These are phyloP conservation scores for Drosophila imparisetae DNA, from an alignment of 2,888 invertebrate species.

Conservation along the genomic window DNA sequence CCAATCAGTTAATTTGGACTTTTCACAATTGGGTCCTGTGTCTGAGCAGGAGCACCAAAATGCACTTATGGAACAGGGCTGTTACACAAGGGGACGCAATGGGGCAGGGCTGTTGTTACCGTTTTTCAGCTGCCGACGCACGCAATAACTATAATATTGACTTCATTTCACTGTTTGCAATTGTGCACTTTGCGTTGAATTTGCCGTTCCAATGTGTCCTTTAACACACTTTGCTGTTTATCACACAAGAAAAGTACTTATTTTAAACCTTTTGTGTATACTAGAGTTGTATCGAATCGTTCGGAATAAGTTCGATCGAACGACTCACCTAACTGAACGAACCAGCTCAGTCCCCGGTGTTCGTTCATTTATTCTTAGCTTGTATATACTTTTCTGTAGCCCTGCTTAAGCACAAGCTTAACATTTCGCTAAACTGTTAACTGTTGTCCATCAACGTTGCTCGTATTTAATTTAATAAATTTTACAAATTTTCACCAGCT, in stretches of 20 bases:
- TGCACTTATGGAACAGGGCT: conserved; percentile 50
- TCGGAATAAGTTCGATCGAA: conserved; percentile 46
- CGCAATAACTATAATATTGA: conserved; percentile 63
- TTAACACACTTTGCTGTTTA: conserved; percentile 51
- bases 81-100: conserved; percentile 68
- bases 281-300: conserved; percentile 58
- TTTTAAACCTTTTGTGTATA: conserved; percentile 78
- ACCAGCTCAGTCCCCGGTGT: neutral
- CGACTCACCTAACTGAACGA: conserved; percentile 25
- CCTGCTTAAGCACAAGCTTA: conserved; percentile 9
- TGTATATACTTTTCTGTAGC: conserved; percentile 1
- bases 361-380: conserved; percentile 5
- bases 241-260: conserved; percentile 69
- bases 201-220: conserved; percentile 46
- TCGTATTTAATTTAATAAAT: neutral
- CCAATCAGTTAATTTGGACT: conserved; percentile 29
- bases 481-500: neutral
- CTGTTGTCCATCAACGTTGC: neutral
- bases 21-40: conserved; percentile 56
- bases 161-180: conserved; percentile 50
- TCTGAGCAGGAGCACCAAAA: conserved; percentile 41
- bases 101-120: conserved; percentile 72
- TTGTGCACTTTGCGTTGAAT: conserved; percentile 36
- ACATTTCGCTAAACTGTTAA: neutral
- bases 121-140: conserved; percentile 69